Evolutionary conservation across 2,888 invertebrate species (phyloP).

Genomic region (Harpalus rubripes): DNA sequence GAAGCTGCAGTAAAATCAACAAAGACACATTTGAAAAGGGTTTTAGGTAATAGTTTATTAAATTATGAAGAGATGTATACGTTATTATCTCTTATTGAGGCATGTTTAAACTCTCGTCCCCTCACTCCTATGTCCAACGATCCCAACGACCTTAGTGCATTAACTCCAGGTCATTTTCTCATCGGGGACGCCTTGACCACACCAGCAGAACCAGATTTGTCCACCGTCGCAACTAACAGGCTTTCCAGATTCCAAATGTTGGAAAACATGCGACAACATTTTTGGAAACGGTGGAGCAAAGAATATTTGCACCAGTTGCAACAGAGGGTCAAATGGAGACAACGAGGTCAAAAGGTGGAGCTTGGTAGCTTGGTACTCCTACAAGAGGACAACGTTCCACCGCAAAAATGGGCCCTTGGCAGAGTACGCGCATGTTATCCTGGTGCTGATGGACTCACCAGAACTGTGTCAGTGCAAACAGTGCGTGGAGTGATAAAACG

Average conservation of each 20-base stretch:
- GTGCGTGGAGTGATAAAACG: conserved; percentile 32
- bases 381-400: conserved; percentile 25
- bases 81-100: conserved; percentile 57
- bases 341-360: background rate
- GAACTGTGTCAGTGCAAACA: conserved; percentile 9
- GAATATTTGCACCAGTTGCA: conserved; percentile 66
- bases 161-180: no score
- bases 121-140: conserved; percentile 41
- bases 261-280: conserved; percentile 68
- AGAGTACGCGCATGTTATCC: conserved; percentile 12
- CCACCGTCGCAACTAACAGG: conserved; percentile 41
- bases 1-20: conserved; percentile 50
- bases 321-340: conserved; percentile 1
- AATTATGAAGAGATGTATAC: conserved; percentile 63
- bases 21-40: conserved; percentile 38
- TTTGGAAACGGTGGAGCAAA: conserved; percentile 67
- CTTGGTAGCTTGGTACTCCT: background rate
- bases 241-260: conserved; percentile 66
- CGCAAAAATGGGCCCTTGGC: background rate
- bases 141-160: conserved; percentile 61
- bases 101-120: conserved; percentile 61
- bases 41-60: conserved; percentile 50
- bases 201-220: conserved; percentile 63
- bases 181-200: conserved; percentile 64
- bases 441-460: conserved; percentile 2